Conservation (phyloP, 2,797 vertebrate species). For the Caiman crocodilus region DNA sequence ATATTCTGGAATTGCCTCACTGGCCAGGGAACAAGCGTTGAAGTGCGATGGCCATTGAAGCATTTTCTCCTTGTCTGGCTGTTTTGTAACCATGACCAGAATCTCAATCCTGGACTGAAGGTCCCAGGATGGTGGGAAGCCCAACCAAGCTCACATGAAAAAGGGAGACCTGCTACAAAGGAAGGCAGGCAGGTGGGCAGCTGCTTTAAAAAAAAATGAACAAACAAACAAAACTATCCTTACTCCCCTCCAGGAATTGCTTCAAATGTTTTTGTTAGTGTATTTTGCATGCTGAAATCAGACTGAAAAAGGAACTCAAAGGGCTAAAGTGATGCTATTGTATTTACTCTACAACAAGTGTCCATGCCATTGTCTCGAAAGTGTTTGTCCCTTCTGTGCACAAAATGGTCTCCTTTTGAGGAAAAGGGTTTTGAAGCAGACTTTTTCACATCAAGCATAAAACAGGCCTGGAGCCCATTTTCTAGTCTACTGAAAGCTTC, state of each 20-base stretch:
- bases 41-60: background rate
- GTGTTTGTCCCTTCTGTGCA: background rate
- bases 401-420: background rate
- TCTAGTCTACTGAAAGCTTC: background rate
- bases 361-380: background rate
- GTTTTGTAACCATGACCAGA: background rate
- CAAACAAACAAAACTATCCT: background rate
- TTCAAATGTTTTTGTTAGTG: background rate
- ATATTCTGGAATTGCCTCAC: background rate
- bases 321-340: background rate
- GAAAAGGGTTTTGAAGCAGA: background rate
- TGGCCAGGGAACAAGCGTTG: background rate
- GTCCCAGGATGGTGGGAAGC: background rate
- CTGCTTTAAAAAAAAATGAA: background rate
- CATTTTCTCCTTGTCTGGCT: background rate
- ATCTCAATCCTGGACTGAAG: background rate
- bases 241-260: background rate
- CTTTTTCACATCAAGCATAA: background rate
- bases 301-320: fast-evolving
- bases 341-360: background rate
- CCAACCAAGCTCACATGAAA: no score
- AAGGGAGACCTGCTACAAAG: no score
- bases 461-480: background rate
- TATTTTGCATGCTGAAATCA: background rate
- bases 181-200: background rate